A percentile compares a stretch with the other conserved stretches of the same genome.
Conservation (phyloP, 1,140 invertebrate species). For the Tetramorium simillimum region DNA sequence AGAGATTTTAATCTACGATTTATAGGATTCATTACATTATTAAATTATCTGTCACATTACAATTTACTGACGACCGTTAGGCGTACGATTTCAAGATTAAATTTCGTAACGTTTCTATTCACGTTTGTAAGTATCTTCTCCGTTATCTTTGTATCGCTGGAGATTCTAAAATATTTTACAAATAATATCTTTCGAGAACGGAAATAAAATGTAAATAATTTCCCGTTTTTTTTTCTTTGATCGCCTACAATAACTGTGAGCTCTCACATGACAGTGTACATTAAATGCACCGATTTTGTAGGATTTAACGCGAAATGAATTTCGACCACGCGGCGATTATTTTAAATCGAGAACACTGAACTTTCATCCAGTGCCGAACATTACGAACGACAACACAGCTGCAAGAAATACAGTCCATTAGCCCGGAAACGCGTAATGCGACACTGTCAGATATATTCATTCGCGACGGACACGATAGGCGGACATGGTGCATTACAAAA, state of each 20-base stretch:
- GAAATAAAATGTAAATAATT: conserved; percentile 13
- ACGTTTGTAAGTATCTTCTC: neutral
- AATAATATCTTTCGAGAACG: conserved; percentile 1
- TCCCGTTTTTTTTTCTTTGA: neutral
- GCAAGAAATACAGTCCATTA: conserved; percentile 47
- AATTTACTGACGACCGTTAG: neutral
- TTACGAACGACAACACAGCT: conserved; percentile 7
- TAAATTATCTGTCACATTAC: conserved; percentile 27
- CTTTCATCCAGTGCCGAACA: conserved; percentile 1
- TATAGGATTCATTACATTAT: conserved; percentile 21
- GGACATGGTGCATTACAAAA: neutral
- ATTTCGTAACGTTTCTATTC: neutral
- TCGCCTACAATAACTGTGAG: conserved; percentile 1
- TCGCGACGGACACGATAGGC: neutral
- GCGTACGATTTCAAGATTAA: conserved; percentile 7
- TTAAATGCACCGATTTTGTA: conserved; percentile 26
- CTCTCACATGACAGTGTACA: neutral
- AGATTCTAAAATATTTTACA: conserved; percentile 3
- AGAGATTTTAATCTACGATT: conserved; percentile 3
- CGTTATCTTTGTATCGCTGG: neutral
- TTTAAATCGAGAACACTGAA: conserved; percentile 38
- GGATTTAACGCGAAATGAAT: conserved; percentile 45
- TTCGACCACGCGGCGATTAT: conserved; percentile 7
- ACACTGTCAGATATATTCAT: conserved; percentile 12
- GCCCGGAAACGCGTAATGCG: conserved; percentile 29